Evolutionary conservation across 2,888 invertebrate species (phyloP).

Genomic region (Xanthorhoe spadicearia): DNA sequence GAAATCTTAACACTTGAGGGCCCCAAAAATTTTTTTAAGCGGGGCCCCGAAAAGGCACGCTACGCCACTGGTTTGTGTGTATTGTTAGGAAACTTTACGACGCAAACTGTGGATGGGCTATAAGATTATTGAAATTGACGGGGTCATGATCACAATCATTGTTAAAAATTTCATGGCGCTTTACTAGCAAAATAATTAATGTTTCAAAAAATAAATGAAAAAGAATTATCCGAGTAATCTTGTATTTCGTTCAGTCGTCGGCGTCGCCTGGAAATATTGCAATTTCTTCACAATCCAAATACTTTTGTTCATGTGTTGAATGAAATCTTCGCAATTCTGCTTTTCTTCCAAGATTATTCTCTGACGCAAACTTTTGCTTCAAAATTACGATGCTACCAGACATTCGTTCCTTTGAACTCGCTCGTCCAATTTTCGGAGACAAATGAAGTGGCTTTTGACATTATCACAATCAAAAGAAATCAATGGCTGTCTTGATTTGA

Average conservation of each 20-base stretch:
- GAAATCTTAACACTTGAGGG: too few species aligned
- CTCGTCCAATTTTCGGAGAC: slow-evolving; percentile 30
- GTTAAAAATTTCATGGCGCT: too few species aligned
- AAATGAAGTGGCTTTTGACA: slow-evolving; percentile 24
- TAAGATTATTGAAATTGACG: too few species aligned
- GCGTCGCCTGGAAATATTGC: neutral
- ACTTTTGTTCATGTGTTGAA: slow-evolving; percentile 10
- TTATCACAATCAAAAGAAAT: slow-evolving; percentile 30
- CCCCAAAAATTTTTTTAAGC: too few species aligned
- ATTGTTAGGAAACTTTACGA: too few species aligned
- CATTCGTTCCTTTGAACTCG: slow-evolving; percentile 23
- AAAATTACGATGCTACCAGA: slow-evolving; percentile 12
- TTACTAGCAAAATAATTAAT: too few species aligned
- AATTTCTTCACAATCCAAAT: neutral
- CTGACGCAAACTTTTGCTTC: slow-evolving; percentile 18
- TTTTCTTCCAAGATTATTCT: slow-evolving; percentile 16
- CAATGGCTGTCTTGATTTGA: slow-evolving; percentile 14
- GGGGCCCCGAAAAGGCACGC: too few species aligned
- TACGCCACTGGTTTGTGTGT: too few species aligned
- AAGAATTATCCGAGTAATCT: neutral
- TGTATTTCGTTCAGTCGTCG: neutral
- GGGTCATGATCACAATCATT: too few species aligned
- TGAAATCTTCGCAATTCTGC: slow-evolving; percentile 12
- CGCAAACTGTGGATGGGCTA: too few species aligned
- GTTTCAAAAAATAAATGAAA: too few species aligned